These are phyloP conservation scores for Holocentrus rufus DNA, from an alignment of 2,797 vertebrate species.

Conservation along the genomic window DNA sequence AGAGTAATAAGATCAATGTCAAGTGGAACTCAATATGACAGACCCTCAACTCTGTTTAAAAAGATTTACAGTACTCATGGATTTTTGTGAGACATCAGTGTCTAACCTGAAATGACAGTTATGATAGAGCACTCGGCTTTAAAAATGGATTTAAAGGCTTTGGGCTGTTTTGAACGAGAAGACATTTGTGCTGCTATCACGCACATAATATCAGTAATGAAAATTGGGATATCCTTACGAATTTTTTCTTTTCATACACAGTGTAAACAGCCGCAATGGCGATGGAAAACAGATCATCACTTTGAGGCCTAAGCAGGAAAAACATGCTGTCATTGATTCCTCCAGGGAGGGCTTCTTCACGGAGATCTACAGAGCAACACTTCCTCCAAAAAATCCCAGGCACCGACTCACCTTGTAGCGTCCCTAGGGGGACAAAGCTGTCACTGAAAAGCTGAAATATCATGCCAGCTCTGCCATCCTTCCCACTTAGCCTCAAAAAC, in stretches of 20 bases:
- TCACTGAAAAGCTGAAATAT: constrained; percentile 74
- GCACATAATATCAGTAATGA: constrained; percentile 23
- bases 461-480: constrained; percentile 65
- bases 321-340: constrained; percentile 62
- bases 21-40: constrained; percentile 51
- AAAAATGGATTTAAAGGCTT: background rate
- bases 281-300: constrained; percentile 54
- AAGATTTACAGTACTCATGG: constrained; percentile 30
- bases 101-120: constrained; percentile 24
- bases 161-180: constrained; percentile 25
- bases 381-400: constrained; percentile 46
- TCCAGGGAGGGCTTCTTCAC: constrained; percentile 55
- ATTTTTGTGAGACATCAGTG: constrained; percentile 31
- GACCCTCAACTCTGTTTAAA: constrained; percentile 55
- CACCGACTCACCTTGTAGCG: constrained; percentile 64
- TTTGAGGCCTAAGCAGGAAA: constrained; percentile 56
- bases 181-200: constrained; percentile 13
- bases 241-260: constrained; percentile 6
- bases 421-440: constrained; percentile 58
- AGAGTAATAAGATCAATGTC: constrained; percentile 68
- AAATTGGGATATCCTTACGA: background rate
- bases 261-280: constrained; percentile 19
- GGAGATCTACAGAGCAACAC: constrained; percentile 43
- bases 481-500: constrained; percentile 73
- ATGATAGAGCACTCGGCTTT: constrained; percentile 13